A percentile compares a stretch with the other conserved stretches of the same genome.
These are phyloP conservation scores for Drosophila emarginata DNA, from an alignment of 2,888 invertebrate genomes.

Conservation along the genomic window DNA sequence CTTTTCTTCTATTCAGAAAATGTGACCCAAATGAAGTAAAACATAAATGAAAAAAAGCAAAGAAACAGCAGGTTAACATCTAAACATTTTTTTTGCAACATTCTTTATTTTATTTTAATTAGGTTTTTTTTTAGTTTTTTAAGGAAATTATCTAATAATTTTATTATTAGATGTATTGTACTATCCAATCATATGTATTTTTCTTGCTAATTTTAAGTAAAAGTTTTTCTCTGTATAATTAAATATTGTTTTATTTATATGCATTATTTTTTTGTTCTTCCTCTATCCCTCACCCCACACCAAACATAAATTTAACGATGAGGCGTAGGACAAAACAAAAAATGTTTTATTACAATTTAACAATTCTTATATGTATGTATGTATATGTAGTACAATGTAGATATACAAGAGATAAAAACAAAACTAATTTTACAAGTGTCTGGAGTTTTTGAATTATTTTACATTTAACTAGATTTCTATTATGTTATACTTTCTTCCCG, in stretches of 20 bases:
- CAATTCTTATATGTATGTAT: background rate
- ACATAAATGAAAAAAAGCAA: background rate
- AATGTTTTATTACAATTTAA: conserved; percentile 3
- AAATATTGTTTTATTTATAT: conserved; percentile 7
- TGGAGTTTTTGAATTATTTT: background rate
- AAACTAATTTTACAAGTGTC: background rate
- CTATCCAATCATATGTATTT: conserved; percentile 37
- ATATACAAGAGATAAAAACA: conserved; percentile 15
- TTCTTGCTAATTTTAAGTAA: conserved; percentile 39
- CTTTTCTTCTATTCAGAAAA: background rate
- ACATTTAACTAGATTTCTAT: background rate
- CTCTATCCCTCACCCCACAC: background rate
- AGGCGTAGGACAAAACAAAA: background rate
- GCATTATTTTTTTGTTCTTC: background rate
- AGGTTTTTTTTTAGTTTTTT: conserved; percentile 1
- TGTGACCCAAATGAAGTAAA: conserved; percentile 28
- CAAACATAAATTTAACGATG: conserved; percentile 29
- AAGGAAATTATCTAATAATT: background rate
- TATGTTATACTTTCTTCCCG: background rate
- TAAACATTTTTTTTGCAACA: background rate
- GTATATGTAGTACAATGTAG: conserved; percentile 11
- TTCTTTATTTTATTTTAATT: conserved; percentile 2
- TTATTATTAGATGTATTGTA: conserved; percentile 12
- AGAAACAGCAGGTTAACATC: conserved; percentile 1
- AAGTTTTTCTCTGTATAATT: conserved; percentile 8